phyloP scores from a whole-genome alignment of 2,113 vertebrate genomes.

The Hippocampus mohnikei region DNA sequence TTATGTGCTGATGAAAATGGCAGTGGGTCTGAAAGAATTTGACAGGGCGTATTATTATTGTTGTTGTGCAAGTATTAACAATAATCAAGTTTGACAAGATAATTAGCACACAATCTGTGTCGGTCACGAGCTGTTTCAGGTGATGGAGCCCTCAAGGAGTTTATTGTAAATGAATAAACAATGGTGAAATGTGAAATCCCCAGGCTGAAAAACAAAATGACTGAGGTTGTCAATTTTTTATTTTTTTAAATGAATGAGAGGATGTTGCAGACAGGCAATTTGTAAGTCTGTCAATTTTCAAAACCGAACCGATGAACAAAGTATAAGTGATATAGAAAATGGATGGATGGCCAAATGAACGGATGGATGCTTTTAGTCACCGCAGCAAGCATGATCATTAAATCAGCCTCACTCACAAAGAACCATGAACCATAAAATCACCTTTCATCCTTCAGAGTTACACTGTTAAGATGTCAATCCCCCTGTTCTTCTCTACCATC shows the following conservation, averaged over 20 bases:
- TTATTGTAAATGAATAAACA: slow-evolving; percentile 15
- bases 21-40: slow-evolving; percentile 41
- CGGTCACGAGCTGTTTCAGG: slow-evolving; percentile 28
- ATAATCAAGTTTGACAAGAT: slow-evolving; percentile 56
- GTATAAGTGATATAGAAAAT: neutral
- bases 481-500: slow-evolving; percentile 28
- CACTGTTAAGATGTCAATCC: slow-evolving; percentile 53
- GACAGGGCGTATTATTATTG: slow-evolving; percentile 31
- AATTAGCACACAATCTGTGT: slow-evolving; percentile 51
- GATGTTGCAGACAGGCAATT: neutral
- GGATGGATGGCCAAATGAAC: neutral
- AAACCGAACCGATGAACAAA: neutral
- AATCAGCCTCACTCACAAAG: slow-evolving; percentile 17
- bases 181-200: slow-evolving; percentile 27
- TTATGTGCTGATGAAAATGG: slow-evolving; percentile 25
- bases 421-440: slow-evolving; percentile 51
- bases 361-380: neutral
- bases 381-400: slow-evolving; percentile 21
- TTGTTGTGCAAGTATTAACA: slow-evolving; percentile 32
- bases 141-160: slow-evolving; percentile 26
- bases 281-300: neutral
- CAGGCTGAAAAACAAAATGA: slow-evolving; percentile 22
- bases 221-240: neutral
- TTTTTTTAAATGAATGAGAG: neutral
- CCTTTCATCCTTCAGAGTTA: slow-evolving; percentile 37